Evolutionary conservation across 2,888 invertebrate species (phyloP), one percentile per base, ranked within the genome.

Genomic region (Oasisia sp.): DNA sequence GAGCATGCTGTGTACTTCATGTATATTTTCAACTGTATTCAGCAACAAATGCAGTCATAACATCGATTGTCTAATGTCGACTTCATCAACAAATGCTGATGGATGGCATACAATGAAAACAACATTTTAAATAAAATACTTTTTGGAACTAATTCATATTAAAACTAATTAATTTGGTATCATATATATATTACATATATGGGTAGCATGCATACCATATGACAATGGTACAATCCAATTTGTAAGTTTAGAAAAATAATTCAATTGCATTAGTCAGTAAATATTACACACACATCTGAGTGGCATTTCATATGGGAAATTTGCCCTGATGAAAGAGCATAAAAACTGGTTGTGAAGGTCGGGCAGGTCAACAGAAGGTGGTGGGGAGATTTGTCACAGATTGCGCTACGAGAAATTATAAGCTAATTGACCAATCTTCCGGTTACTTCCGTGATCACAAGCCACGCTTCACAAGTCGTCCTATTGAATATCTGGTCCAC

Each of bases 271-370:
- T 74, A 74, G 74, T 19, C 27, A 27, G 74, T 74, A 9, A 14
- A 56, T 19, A 74, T 74, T 74, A 74, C 74, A 74, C 74, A 27
- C 27, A 74, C 12, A 74, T 74, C 74, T n/a, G 27, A 74, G 7
- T 74, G n/a, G 74, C 27, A n/a, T 74, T 74, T 74, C 7, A 74
- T 50, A 74, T 19, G 74, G 19, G 19, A 19, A 74, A n/a, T n/a
- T 27, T 74, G 74, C 74, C 74, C 27, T 27, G 14, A n/a, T 14
- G 27, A 74, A 74, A 27, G 27, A 7, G 19, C 74, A 27, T 74
- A 74, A 74, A 74, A 74, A 74, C 74, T 74, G 74, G n/a, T 74
- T 74, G 19, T 74, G 74, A 74, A 74, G 74, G 74, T 74, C 27
- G 7, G 74, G n/a, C n/a, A n/a, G 27, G 74, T 74, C 74, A 74